Evolutionary conservation across 2,113 vertebrate genomes (phyloP), one percentile per base, ranked within the genome.

Genomic region (Aegypius monachus): DNA sequence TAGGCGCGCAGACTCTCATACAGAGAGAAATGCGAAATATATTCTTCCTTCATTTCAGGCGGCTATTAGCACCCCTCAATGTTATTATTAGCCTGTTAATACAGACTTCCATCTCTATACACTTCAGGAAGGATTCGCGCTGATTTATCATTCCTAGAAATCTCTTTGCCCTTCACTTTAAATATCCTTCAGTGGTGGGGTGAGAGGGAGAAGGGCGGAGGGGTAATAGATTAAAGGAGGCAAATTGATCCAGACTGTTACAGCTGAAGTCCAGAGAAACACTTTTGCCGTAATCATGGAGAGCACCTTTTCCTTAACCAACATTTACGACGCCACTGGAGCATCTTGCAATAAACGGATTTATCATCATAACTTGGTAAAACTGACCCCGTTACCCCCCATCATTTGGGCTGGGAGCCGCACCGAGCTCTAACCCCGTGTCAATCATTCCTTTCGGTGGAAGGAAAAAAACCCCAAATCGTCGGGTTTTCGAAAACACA

Each of bases 81-180:
- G 81, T 87, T 91, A 81, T 94, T 67, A 94, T 90, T 86, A 62
- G 27, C 42, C 38, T 78, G 17, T 62, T 95, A 65, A 73, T 89
- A 81, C 4, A 66, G 63, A 48, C 19, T 74, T 71, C 70, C 84
- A 86, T 34, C 83, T 36, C 82, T 48, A 2, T 27, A 26, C 29
- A 55, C 86, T 25, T 52, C 94, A 15, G 80, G 67, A 86, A 86
- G 53, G 89, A 61, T 40, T 53, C 34, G 22, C 17, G 3, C 48
- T 84, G 84, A 91, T 89, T 94, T 89, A 89, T 94, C 90, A 31
- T 89, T 34, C 59, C 82, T 42, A 55, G 83, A 47, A 88, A 94
- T 87, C 74, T 72, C 81, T 85, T 77, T 68, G 96, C 88, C 89
- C 88, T 95, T 95, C 83, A 19, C 72, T 83, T 66, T 9, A 58